These are phyloP conservation scores for Papilio glaucus DNA, from an alignment of 1,140 invertebrate genomes.

Conservation along the genomic window DNA sequence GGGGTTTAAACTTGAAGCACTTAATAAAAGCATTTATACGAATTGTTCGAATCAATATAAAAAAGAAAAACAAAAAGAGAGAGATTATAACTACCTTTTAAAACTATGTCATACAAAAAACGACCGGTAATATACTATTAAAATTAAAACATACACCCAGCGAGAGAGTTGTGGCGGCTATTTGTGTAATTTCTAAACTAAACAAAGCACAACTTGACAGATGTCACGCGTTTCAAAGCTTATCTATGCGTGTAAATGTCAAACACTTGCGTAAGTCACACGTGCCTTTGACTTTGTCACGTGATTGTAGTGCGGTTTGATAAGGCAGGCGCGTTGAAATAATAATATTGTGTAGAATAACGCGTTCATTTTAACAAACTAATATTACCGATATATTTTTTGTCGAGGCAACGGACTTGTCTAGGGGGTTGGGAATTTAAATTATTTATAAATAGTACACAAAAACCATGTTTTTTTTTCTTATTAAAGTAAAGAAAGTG, in stretches of 20 bases:
- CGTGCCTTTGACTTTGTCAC: conserved; percentile 13
- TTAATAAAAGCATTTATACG: too few relatives aligned
- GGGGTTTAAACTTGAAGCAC: too few relatives aligned
- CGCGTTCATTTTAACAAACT: neutral
- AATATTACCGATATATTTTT: neutral
- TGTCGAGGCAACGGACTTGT: neutral
- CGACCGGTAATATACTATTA: neutral
- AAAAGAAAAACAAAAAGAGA: too few relatives aligned
- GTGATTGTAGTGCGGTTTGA: neutral
- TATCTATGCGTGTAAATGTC: neutral
- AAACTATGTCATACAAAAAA: too few relatives aligned
- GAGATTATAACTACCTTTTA: too few relatives aligned
- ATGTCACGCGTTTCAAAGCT: neutral
- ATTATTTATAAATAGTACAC: too few relatives aligned
- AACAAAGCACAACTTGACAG: neutral
- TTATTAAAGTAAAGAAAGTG: too few relatives aligned
- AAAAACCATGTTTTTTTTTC: too few relatives aligned
- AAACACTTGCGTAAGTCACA: neutral
- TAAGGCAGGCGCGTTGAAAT: neutral
- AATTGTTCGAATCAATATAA: too few relatives aligned
- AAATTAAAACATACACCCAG: neutral
- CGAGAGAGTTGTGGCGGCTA: too few relatives aligned
- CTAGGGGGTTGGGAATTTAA: too few relatives aligned
- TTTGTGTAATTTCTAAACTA: neutral
- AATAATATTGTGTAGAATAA: neutral